A percentile compares a stretch with the other conserved stretches of the same genome.
Evolutionary conservation across 2,888 invertebrate genomes (phyloP).

Genomic region (Biston betularia): DNA sequence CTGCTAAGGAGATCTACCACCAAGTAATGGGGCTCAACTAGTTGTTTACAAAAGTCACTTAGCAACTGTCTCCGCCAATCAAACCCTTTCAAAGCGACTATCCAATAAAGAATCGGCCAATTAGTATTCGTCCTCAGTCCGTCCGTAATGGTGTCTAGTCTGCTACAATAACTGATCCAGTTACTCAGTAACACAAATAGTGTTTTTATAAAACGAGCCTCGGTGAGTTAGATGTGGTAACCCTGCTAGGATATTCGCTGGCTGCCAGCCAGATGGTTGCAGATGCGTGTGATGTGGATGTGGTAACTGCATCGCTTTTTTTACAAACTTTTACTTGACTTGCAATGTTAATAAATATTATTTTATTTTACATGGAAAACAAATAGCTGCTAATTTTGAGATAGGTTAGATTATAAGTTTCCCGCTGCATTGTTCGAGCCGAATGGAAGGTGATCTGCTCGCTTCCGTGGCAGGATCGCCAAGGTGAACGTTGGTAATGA

Average conservation of each 20-base stretch:
- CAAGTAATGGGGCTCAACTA: no score
- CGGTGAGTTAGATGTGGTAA: constrained; percentile 26
- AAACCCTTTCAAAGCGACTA: background rate
- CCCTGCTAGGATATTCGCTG: constrained; percentile 40
- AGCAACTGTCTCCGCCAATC: background rate
- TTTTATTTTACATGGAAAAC: no score
- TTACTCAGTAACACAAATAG: constrained; percentile 33
- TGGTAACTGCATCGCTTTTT: constrained; percentile 9
- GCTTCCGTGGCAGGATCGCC: no score
- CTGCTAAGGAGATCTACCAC: no score
- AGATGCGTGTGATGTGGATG: constrained; percentile 21
- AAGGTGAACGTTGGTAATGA: no score
- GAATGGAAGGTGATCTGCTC: no score
- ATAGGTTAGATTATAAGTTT: no score
- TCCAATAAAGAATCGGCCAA: constrained; percentile 6
- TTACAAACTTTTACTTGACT: no score
- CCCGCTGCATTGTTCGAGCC: no score
- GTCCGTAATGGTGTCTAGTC: constrained; percentile 14
- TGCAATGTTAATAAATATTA: no score
- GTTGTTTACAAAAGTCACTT: background rate
- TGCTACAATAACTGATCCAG: constrained; percentile 16
- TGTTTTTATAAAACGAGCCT: constrained; percentile 23
- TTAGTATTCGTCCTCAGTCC: constrained; percentile 20
- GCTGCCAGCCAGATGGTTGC: constrained; percentile 39
- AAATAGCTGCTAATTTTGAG: no score